Conservation (phyloP, 2,797 vertebrate species). For the Phoeniculus purpureus region DNA sequence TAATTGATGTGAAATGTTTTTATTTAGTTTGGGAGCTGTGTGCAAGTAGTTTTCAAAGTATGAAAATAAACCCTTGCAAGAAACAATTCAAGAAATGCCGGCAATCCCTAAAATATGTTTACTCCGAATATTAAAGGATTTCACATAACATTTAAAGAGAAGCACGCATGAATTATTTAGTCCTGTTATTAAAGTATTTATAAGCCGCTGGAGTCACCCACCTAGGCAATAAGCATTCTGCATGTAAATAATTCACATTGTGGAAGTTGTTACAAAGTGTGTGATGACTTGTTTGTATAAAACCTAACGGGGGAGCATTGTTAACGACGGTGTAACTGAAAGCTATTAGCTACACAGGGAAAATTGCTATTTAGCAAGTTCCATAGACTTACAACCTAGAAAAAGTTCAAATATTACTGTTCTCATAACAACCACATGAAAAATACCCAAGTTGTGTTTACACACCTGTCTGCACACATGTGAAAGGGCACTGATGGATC, state of each 20-base stretch:
- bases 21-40: neutral
- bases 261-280: constrained; percentile 24
- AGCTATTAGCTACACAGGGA: neutral
- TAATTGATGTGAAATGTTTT: neutral
- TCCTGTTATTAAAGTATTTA: constrained; percentile 35
- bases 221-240: neutral
- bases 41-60: neutral
- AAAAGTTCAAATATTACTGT: neutral
- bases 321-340: neutral
- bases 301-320: neutral
- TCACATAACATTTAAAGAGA: constrained; percentile 7
- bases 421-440: neutral
- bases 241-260: constrained; percentile 49
- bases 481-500: neutral
- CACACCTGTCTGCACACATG: neutral
- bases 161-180: constrained; percentile 29
- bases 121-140: constrained; percentile 11
- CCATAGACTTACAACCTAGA: neutral
- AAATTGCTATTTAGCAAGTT: neutral
- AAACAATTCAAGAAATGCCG: neutral
- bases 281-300: constrained; percentile 6
- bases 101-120: neutral
- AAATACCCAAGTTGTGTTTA: neutral
- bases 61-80: neutral
- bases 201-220: neutral